A percentile compares a stretch with the other conserved stretches of the same genome.
These are phyloP conservation scores for Myathropa florea DNA, from an alignment of 2,888 invertebrate genomes.

Conservation along the genomic window DNA sequence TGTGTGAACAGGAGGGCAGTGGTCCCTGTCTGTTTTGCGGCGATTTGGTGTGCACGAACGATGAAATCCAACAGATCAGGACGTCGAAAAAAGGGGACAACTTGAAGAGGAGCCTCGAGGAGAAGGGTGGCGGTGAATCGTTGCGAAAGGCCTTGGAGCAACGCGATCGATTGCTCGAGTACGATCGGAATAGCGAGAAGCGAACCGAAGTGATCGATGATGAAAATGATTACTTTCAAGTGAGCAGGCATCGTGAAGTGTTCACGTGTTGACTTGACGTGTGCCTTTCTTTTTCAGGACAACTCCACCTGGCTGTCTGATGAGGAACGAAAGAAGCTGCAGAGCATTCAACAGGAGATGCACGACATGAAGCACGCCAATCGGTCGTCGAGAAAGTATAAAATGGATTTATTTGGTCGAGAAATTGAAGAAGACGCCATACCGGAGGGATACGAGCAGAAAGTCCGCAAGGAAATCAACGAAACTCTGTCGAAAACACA, in stretches of 20 bases:
- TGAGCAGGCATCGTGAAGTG: neutral
- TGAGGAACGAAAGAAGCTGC: slow-evolving; percentile 85
- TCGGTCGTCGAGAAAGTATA: slow-evolving; percentile 85
- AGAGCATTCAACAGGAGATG: slow-evolving; percentile 85
- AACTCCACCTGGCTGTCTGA: slow-evolving; percentile 91
- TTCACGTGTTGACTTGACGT: no score
- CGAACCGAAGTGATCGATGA: slow-evolving; percentile 86
- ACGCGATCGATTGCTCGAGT: slow-evolving; percentile 91
- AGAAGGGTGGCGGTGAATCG: slow-evolving; percentile 86
- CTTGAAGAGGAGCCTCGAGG: slow-evolving; percentile 85
- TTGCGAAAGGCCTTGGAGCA: slow-evolving; percentile 88
- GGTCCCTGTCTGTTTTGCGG: slow-evolving; percentile 98
- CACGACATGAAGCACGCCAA: slow-evolving; percentile 87
- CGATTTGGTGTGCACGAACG: slow-evolving; percentile 89
- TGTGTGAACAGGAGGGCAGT: slow-evolving; percentile 97
- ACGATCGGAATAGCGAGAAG: slow-evolving; percentile 87
- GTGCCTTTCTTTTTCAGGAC: slow-evolving; percentile 76
- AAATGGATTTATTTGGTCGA: slow-evolving; percentile 89
- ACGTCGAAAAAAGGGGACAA: slow-evolving; percentile 86
- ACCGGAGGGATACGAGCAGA: slow-evolving; percentile 79
- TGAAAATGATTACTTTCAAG: slow-evolving; percentile 94
- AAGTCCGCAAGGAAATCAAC: slow-evolving; percentile 79
- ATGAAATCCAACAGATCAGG: slow-evolving; percentile 86
- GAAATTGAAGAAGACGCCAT: slow-evolving; percentile 82
- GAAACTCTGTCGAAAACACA: slow-evolving; percentile 73